A percentile compares a stretch with the other conserved stretches of the same genome.
Conservation (phyloP, 2,888 invertebrate species). For the Helobdella robusta region DNA sequence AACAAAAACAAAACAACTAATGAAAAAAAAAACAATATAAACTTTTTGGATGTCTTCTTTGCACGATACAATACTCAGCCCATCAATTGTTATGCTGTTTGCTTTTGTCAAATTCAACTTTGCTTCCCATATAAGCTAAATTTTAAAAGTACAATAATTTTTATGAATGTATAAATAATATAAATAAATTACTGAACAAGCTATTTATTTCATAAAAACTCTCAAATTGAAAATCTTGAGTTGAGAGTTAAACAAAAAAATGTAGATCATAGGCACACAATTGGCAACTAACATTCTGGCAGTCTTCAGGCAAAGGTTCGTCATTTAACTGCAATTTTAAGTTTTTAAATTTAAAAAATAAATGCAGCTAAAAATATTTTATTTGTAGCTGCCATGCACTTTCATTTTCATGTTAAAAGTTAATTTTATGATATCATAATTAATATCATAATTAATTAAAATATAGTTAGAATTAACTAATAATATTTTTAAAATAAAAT, state of each 20-base stretch:
- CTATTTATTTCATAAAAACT: not conserved
- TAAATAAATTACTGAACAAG: not conserved
- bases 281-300: not conserved
- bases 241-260: not conserved
- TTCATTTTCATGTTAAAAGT: too few relatives aligned
- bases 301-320: not conserved
- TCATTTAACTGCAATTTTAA: conserved; percentile 3
- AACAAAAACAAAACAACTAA: too few relatives aligned
- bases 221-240: not conserved
- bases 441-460: too few relatives aligned
- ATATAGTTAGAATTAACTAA: too few relatives aligned
- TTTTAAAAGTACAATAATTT: not conserved
- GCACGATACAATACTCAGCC: conserved; percentile 1
- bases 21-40: too few relatives aligned
- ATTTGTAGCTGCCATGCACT: too few relatives aligned
- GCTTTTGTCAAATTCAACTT: conserved; percentile 11
- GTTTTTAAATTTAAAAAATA: too few relatives aligned
- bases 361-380: too few relatives aligned
- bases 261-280: not conserved
- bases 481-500: too few relatives aligned
- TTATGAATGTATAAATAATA: not conserved
- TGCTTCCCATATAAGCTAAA: conserved; percentile 11
- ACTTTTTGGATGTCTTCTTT: not conserved
- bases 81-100: conserved; percentile 3
- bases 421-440: too few relatives aligned